phyloP scores from a whole-genome alignment of 1,140 invertebrate genomes.

The Agrypnia vestita region DNA sequence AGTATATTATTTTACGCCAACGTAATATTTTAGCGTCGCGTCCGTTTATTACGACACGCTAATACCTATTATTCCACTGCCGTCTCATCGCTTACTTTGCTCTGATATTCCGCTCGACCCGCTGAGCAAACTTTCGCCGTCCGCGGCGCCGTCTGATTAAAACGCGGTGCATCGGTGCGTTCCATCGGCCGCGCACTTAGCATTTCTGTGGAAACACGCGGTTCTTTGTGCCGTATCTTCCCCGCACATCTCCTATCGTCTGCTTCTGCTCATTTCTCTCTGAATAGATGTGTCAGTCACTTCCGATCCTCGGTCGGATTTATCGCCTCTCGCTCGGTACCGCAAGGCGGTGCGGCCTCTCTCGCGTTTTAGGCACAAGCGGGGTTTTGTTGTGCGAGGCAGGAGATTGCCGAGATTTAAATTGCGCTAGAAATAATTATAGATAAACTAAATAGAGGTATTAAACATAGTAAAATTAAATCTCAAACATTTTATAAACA shows the following conservation, averaged over 20 bases:
- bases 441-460: no score
- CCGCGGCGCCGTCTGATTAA: conserved; percentile 7
- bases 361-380: no score
- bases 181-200: not conserved
- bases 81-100: not conserved
- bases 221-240: conserved; percentile 3
- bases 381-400: no score
- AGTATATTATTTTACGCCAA: no score
- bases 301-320: not conserved
- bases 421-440: no score
- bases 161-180: conserved; percentile 18
- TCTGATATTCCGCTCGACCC: conserved; percentile 11
- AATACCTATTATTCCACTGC: conserved; percentile 2
- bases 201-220: conserved; percentile 14
- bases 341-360: no score
- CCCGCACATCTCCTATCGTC: not conserved
- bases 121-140: conserved; percentile 29
- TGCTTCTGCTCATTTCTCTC: conserved; percentile 3
- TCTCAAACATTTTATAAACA: no score
- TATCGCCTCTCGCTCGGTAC: no score
- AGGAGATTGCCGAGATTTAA: no score
- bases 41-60: conserved; percentile 1
- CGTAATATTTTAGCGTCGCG: no score
- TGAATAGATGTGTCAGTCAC: conserved; percentile 12
- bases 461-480: no score